phyloP scores from a whole-genome alignment of 2,113 vertebrate genomes.

The Dipodomys merriami region DNA sequence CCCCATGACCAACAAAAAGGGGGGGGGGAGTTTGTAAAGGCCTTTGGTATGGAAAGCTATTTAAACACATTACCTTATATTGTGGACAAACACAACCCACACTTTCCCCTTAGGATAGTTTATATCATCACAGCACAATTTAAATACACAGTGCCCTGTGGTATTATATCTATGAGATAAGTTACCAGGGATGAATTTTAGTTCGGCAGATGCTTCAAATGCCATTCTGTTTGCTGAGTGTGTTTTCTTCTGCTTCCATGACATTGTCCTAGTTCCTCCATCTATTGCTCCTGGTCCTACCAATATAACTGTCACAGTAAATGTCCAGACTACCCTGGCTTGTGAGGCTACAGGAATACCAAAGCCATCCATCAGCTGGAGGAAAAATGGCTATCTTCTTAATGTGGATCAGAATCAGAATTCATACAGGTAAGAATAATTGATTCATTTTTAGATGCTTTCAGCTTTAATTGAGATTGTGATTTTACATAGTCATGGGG shows the following conservation, averaged over 20 bases:
- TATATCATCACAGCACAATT: background rate
- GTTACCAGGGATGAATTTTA: background rate
- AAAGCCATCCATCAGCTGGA: conserved; percentile 93
- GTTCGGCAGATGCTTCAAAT: background rate
- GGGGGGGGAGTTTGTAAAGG: background rate
- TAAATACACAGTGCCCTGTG: background rate
- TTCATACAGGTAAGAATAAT: conserved; percentile 91
- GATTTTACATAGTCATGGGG: background rate
- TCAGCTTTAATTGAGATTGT: background rate
- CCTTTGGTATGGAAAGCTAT: background rate
- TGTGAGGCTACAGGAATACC: conserved; percentile 96
- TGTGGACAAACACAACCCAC: background rate
- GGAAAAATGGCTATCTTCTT: conserved; percentile 90
- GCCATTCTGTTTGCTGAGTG: background rate
- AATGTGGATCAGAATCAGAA: conserved; percentile 96
- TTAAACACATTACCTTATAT: background rate
- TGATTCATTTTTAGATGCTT: background rate
- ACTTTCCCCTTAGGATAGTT: background rate
- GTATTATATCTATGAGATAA: background rate
- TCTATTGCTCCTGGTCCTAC: conserved; percentile 87
- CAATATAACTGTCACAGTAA: conserved; percentile 93
- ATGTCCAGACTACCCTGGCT: conserved; percentile 93
- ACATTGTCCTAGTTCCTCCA: conserved; percentile 90
- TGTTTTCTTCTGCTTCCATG: conserved; percentile 4
- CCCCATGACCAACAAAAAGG: too few species aligned